Evolutionary conservation across 2,888 invertebrate species (phyloP), one percentile per base, ranked within the genome.

Genomic region (Drosophila imparisetae): DNA sequence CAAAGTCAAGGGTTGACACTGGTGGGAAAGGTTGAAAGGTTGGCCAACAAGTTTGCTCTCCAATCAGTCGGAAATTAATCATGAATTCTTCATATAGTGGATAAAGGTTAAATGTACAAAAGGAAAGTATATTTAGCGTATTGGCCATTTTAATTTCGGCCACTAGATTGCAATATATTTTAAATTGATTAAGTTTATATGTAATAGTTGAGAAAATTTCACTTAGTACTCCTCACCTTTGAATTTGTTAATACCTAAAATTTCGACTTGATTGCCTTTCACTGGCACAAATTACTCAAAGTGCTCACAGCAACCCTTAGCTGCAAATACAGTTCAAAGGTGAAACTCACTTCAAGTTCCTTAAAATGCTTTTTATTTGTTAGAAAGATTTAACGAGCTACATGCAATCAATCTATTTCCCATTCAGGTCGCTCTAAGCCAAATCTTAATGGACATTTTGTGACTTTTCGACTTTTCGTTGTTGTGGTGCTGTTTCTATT

Each of bases 361-460:
- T 15, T 29, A 29, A 49, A 45, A 24, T 45, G n/a, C n/a, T 7
- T 24, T 18, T 29, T 30, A 11, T 24, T 48, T 45, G 15, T 18
- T 42, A 45, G 13, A 34, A 52, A 50, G 15, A 18, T 34, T 50
- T 42, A 40, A 45, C n/a, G 42, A 45, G n/a, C 21, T 32, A 36
- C 52, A 60, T 52, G 52, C 52, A 60, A 71, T 55, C 54, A 72
- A 29, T 52, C 21, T 24, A 40, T 64, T 53, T 27, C 10, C 52
- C 38, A 65, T 53, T 64, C 48, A 18, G 36, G 40, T 48, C 11
- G 52, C 50, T 36, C 21, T 42, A 21, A 50, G 52, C 63, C 55
- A 55, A 65, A 48, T 65, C 70, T 68, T 49, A 66, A 64, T 74
- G 57, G 68, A 75, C 69, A 72, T 64, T 66, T 53, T 60, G 57